These are phyloP conservation scores for Telmatherina bonti DNA, from an alignment of 2,797 vertebrate genomes.

Conservation along the genomic window DNA sequence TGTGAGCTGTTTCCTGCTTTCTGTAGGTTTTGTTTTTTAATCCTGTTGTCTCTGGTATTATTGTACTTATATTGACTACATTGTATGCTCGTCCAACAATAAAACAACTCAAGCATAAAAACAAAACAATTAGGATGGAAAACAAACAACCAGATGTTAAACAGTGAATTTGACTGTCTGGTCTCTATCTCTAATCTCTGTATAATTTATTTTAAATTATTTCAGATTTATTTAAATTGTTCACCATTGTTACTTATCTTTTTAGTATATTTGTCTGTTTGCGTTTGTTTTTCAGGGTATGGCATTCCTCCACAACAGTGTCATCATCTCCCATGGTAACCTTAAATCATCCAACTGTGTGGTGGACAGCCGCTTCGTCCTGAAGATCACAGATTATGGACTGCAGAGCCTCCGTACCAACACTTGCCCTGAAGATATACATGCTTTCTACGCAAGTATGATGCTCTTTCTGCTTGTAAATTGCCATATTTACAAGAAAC, in stretches of 20 bases:
- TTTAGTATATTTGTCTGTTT: background rate
- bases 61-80: background rate
- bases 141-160: background rate
- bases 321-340: slow-evolving; percentile 90
- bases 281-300: slow-evolving; percentile 83
- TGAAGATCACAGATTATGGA: slow-evolving; percentile 94
- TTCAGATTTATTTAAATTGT: background rate
- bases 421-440: slow-evolving; percentile 78
- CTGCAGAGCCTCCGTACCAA: slow-evolving; percentile 85
- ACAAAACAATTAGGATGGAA: background rate
- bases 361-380: slow-evolving; percentile 93
- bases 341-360: slow-evolving; percentile 96
- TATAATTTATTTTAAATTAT: background rate
- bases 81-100: too few relatives aligned
- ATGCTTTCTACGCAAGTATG: slow-evolving; percentile 88
- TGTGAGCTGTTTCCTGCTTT: background rate
- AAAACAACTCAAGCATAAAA: background rate
- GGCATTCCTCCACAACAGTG: slow-evolving; percentile 91
- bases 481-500: background rate
- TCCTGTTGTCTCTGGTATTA: background rate
- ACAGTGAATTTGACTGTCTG: background rate
- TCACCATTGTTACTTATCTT: background rate
- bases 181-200: too few relatives aligned
- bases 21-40: background rate
- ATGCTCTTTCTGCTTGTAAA: background rate